phyloP scores from a whole-genome alignment of 35 echinoderm and acorn worm genomes.

The Holothuria glaberrima region DNA sequence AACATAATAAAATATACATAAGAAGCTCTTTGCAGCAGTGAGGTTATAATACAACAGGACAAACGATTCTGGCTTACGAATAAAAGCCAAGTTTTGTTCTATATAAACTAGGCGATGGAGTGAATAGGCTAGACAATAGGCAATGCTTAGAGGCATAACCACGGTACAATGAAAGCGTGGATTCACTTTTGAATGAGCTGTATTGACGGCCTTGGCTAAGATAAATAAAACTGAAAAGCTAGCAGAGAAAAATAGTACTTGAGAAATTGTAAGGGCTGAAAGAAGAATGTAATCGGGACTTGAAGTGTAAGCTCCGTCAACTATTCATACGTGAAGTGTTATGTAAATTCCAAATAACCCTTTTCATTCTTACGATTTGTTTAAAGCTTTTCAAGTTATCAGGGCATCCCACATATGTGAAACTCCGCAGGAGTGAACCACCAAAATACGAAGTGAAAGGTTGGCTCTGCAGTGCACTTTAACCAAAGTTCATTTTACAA shows the following conservation, averaged over 20 bases:
- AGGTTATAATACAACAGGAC: neutral
- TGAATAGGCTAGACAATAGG: neutral
- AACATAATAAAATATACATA: conserved; percentile 54
- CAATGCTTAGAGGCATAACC: conserved; percentile 40
- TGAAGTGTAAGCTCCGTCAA: conserved; percentile 33
- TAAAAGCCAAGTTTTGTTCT: conserved; percentile 38
- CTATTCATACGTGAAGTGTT: conserved; percentile 28
- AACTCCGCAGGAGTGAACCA: too few relatives aligned
- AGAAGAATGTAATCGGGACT: neutral
- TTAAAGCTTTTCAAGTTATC: too few relatives aligned
- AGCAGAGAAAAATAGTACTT: conserved; percentile 32
- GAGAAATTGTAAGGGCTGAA: conserved; percentile 20
- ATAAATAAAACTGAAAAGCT: conserved; percentile 44
- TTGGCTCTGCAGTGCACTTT: too few relatives aligned
- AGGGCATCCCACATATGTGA: too few relatives aligned
- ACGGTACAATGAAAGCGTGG: conserved; percentile 1
- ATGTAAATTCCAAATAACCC: conserved; percentile 40
- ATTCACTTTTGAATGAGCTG: conserved; percentile 33
- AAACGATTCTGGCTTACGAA: conserved; percentile 28
- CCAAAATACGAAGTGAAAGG: too few relatives aligned
- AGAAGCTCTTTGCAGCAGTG: neutral
- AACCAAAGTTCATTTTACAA: too few relatives aligned
- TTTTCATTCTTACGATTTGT: too few relatives aligned
- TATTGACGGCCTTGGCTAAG: conserved; percentile 41
- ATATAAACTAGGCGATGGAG: conserved; percentile 43